Evolutionary conservation across 2,888 invertebrate genomes (phyloP).

Genomic region (Trachelus stipa): DNA sequence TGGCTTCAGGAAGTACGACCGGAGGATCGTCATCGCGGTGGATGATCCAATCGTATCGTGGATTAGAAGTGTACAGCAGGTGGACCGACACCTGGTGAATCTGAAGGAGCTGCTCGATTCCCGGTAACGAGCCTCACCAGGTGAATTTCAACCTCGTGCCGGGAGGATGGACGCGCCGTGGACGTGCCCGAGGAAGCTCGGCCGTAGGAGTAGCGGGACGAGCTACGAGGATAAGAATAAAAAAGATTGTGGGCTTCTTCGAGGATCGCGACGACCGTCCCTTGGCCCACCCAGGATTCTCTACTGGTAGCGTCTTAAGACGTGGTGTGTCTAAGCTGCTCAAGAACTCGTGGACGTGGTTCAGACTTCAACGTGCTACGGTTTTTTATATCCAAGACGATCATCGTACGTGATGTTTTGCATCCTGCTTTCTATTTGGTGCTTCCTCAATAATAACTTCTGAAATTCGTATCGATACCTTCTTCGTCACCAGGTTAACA

Average conservation of each 20-base stretch:
- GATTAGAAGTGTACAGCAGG: background rate
- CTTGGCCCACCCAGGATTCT: background rate
- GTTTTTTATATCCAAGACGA: background rate
- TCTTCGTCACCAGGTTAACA: background rate
- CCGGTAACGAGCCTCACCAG: background rate
- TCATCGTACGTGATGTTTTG: background rate
- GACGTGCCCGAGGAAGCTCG: conserved; percentile 12
- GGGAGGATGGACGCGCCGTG: conserved; percentile 13
- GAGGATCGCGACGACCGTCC: conserved; percentile 7
- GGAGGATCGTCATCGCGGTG: background rate
- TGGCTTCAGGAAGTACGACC: background rate
- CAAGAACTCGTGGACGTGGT: background rate
- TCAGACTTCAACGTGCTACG: background rate
- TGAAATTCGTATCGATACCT: background rate
- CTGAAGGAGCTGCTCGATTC: background rate
- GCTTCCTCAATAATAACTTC: background rate
- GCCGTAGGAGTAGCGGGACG: conserved; percentile 6
- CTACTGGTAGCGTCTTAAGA: background rate
- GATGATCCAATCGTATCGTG: background rate
- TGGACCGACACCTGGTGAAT: background rate
- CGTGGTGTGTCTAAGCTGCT: background rate
- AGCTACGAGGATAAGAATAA: background rate
- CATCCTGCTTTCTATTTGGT: background rate
- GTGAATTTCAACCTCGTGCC: background rate
- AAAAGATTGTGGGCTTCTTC: background rate